These are phyloP conservation scores for Spheniscus humboldti DNA, from an alignment of 2,797 vertebrate genomes.

Conservation along the genomic window DNA sequence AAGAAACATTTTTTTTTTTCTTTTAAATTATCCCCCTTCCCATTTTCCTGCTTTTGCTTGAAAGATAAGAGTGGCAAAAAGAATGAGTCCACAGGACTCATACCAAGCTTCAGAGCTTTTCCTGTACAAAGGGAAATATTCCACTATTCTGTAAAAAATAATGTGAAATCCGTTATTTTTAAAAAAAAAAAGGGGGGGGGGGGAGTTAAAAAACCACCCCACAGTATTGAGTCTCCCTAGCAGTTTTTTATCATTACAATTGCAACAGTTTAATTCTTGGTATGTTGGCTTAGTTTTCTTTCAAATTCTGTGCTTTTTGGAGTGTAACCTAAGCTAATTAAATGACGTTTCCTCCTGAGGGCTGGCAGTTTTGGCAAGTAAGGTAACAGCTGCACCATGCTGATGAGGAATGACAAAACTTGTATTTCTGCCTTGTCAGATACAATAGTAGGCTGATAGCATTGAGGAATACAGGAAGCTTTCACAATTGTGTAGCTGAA, in stretches of 20 bases:
- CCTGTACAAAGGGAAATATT: background rate
- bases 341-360: background rate
- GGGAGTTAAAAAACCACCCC: background rate
- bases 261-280: background rate
- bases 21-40: too few relatives aligned
- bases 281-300: background rate
- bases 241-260: background rate
- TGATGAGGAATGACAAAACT: background rate
- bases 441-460: background rate
- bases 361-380: background rate
- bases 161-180: background rate
- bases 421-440: background rate
- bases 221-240: background rate
- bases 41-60: background rate
- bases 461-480: background rate
- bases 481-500: background rate
- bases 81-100: background rate
- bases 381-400: background rate
- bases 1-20: background rate
- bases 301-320: background rate
- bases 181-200: accelerated
- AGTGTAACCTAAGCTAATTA: background rate
- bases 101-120: background rate
- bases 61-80: background rate
- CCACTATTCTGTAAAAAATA: background rate